A percentile compares a stretch with the other conserved stretches of the same genome.
Conservation (phyloP, 2,888 invertebrate genomes). For the Augiades crinisus region DNA sequence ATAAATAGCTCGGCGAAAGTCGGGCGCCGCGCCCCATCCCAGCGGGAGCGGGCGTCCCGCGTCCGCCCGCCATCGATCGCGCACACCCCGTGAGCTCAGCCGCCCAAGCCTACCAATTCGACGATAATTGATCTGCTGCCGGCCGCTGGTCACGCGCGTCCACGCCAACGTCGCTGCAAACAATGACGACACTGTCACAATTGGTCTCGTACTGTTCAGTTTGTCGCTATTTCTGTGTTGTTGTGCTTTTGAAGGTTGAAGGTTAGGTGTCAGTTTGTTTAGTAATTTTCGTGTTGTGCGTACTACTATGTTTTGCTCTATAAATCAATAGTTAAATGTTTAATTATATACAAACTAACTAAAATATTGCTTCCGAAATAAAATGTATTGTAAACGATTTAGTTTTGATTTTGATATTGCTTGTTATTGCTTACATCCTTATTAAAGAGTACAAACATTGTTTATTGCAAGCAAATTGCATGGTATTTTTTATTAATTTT, state of each 20-base stretch:
- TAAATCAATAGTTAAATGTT: no score
- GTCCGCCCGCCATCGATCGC: conserved; percentile 47
- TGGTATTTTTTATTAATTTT: no score
- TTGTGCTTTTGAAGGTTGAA: no score
- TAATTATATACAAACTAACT: no score
- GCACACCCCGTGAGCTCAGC: conserved; percentile 29
- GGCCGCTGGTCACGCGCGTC: conserved; percentile 20
- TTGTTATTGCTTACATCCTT: no score
- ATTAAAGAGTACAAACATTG: no score
- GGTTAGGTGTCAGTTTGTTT: not conserved
- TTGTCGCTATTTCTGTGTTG: not conserved
- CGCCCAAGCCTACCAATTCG: conserved; percentile 44
- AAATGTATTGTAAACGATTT: no score
- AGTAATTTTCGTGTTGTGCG: no score
- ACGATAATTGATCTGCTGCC: conserved; percentile 47
- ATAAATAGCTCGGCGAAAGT: conserved; percentile 80
- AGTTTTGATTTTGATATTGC: no score
- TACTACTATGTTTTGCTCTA: no score
- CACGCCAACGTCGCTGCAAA: conserved; percentile 20
- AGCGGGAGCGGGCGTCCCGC: conserved; percentile 47
- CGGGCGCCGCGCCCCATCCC: conserved; percentile 74
- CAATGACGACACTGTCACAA: conserved; percentile 27
- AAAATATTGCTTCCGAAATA: no score
- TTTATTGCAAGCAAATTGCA: no score
- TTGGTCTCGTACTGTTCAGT: not conserved